phyloP scores from a whole-genome alignment of 1,140 invertebrate genomes.

The Physella acuta region DNA sequence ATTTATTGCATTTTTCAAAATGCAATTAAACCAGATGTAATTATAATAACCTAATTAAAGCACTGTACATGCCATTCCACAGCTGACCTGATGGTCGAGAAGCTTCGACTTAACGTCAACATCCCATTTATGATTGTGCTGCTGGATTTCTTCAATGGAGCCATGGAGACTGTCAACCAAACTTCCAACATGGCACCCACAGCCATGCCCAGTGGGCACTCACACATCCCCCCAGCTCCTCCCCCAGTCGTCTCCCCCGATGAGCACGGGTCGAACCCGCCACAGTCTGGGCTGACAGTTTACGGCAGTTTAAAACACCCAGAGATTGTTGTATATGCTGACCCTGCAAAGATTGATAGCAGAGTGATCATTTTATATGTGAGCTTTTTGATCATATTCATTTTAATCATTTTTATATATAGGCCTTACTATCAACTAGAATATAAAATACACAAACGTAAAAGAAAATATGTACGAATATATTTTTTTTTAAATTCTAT shows the following conservation, averaged over 20 bases:
- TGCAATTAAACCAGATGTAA: not conserved
- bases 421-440: no score
- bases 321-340: conserved; percentile 77
- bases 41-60: not conserved
- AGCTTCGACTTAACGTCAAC: conserved; percentile 73
- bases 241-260: not conserved
- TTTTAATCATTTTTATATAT: no score
- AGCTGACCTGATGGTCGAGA: conserved; percentile 72
- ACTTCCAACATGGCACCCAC: conserved; percentile 6
- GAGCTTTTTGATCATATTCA: no score
- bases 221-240: not conserved
- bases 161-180: conserved; percentile 30
- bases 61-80: no score
- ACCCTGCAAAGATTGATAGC: conserved; percentile 70
- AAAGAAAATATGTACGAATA: no score
- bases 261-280: not conserved
- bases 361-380: conserved; percentile 70
- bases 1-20: not conserved
- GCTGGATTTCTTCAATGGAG: conserved; percentile 63
- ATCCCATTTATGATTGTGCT: conserved; percentile 73
- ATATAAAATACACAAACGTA: no score
- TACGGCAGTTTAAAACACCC: conserved; percentile 68
- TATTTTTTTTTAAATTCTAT: no score
- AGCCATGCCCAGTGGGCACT: conserved; percentile 1
- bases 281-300: conserved; percentile 34